Evolutionary conservation across 2,113 vertebrate species (phyloP).

Genomic region (Speoplatyrhinus poulsoni): DNA sequence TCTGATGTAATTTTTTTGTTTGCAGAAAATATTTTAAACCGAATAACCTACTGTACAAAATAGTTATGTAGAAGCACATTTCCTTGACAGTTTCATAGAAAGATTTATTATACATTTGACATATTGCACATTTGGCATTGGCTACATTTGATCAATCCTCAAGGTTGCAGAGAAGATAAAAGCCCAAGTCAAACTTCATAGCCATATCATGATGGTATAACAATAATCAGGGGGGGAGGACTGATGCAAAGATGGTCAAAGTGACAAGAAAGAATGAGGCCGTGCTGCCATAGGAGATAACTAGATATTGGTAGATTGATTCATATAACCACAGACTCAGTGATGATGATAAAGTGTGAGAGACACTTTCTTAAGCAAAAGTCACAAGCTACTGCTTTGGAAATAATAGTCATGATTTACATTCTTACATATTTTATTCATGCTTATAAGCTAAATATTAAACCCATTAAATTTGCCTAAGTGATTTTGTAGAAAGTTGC

Average conservation of each 20-base stretch:
- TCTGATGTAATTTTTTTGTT: background rate
- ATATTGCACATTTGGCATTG: background rate
- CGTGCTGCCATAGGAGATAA: background rate
- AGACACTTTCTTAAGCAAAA: slow-evolving; percentile 18
- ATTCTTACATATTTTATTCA: background rate
- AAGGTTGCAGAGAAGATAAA: slow-evolving; percentile 50
- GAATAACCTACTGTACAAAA: background rate
- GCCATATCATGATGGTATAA: background rate
- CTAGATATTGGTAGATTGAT: background rate
- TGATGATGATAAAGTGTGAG: slow-evolving; percentile 23
- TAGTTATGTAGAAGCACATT: background rate
- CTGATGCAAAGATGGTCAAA: slow-evolving; percentile 25
- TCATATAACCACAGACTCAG: background rate
- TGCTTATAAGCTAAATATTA: no score
- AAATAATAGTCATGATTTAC: background rate
- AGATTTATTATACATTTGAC: slow-evolving; percentile 22
- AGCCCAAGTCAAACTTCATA: background rate
- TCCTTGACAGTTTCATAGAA: slow-evolving; percentile 20
- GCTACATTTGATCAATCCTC: slow-evolving; percentile 24
- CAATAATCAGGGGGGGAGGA: slow-evolving; percentile 39
- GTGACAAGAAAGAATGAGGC: slow-evolving; percentile 30
- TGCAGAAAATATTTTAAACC: background rate
- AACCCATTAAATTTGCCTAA: no score
- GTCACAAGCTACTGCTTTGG: no score
- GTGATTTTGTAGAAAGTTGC: no score